Evolutionary conservation across 2,888 invertebrate genomes (phyloP), one percentile per base, ranked within the genome.

Genomic region (Hirudinaria manillensis): DNA sequence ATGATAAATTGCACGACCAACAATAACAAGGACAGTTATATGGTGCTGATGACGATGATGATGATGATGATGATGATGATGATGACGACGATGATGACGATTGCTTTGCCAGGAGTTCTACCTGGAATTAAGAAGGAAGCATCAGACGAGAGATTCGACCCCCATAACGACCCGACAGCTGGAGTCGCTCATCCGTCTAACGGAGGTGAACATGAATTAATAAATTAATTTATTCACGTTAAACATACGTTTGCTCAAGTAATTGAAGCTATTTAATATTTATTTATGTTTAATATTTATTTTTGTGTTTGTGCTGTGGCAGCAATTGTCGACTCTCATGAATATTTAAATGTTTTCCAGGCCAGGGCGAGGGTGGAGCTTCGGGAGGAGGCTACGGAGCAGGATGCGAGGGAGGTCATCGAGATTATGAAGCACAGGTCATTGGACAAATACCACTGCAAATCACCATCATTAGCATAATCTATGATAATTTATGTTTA

Each of bases 281-380:
- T 16, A 7, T n/a, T n/a, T n/a, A n/a, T n/a, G n/a, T n/a, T n/a
- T n/a, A n/a, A n/a, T n/a, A n/a, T n/a, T n/a, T n/a, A n/a, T n/a
- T n/a, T n/a, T n/a, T 45, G 36, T 36, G 10, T 10, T 36, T 1
- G 10, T 45, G 4, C 45, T 16, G 16, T 45, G 45, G 45, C 1
- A 16, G 16, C 16, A 16, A 16, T 4, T 45, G 45, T 45, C 13
- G 45, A 6, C 10, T 1, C 45, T 45, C 45, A 4, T 45, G 45
- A 61, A 61, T 61, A 24, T 61, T 27, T 10, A 61, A 16, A 21
- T 3, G 10, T 24, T 24, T 61, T 16, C n/a, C 81, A 93, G 90
- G 94, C 96, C 24, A 88, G 95, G 83, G 95, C 96, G 0, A 90
- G 93, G 82, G 85, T 91, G 0, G 95, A 96, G 84, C 87, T 97